Conservation (phyloP, 2,113 vertebrate genomes). For the Martes martes region DNA sequence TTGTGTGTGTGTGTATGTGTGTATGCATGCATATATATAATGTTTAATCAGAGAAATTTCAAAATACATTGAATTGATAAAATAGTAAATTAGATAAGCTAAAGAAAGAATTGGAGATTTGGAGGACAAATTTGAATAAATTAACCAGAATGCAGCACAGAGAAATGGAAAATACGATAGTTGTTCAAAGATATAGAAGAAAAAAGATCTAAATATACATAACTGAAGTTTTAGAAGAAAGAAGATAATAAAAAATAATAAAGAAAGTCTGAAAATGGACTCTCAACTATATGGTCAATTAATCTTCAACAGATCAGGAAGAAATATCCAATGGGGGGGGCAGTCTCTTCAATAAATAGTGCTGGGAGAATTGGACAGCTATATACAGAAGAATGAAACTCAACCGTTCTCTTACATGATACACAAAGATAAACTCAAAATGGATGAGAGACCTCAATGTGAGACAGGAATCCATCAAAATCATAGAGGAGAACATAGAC, state of each 20-base stretch:
- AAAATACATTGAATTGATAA: background rate
- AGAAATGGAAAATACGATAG: background rate
- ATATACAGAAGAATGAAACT: too few relatives aligned
- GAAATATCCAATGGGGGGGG: too few relatives aligned
- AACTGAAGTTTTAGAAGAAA: background rate
- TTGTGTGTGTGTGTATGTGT: background rate
- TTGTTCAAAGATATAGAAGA: background rate
- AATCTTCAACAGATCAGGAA: too few relatives aligned
- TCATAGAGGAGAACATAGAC: too few relatives aligned
- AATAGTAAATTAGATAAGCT: background rate
- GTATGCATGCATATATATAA: background rate
- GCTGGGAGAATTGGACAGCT: too few relatives aligned
- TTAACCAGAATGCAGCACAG: background rate
- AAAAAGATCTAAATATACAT: background rate
- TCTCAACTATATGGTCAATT: too few relatives aligned
- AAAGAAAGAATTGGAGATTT: background rate
- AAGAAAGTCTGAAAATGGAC: background rate
- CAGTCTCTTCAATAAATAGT: too few relatives aligned
- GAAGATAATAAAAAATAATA: background rate
- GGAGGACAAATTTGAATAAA: background rate
- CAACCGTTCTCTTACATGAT: too few relatives aligned
- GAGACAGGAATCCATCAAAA: too few relatives aligned
- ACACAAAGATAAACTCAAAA: too few relatives aligned
- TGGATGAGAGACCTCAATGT: too few relatives aligned
- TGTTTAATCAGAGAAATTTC: background rate